Evolutionary conservation across 2,888 invertebrate genomes (phyloP).

Genomic region (Cephus runcator): DNA sequence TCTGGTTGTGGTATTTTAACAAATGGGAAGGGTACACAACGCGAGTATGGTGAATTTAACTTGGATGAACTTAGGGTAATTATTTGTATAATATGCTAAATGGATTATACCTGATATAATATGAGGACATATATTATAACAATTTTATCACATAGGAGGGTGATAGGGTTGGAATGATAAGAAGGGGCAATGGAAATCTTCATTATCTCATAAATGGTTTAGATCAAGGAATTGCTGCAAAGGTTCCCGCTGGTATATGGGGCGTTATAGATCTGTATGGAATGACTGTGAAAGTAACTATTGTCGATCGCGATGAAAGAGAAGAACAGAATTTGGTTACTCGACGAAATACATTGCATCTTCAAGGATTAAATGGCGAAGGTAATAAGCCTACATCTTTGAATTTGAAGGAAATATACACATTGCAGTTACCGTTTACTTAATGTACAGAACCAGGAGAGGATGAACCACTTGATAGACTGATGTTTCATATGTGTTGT

Average conservation of each 20-base stretch:
- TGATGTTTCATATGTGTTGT: conserved; percentile 91
- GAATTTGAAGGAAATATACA: background rate
- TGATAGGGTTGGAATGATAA: conserved; percentile 92
- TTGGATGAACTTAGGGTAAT: conserved; percentile 88
- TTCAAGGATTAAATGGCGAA: conserved; percentile 64
- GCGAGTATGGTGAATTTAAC: conserved; percentile 94
- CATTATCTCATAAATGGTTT: conserved; percentile 94
- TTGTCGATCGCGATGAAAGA: conserved; percentile 84
- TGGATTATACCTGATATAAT: background rate
- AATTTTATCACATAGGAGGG: conserved; percentile 73
- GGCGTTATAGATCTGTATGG: conserved; percentile 96
- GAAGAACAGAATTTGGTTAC: conserved; percentile 81
- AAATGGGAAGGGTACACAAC: conserved; percentile 92
- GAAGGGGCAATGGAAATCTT: conserved; percentile 83
- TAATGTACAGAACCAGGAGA: conserved; percentile 51
- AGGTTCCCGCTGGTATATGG: conserved; percentile 86
- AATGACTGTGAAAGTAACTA: conserved; percentile 91
- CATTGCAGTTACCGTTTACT: background rate
- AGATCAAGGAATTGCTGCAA: conserved; percentile 91
- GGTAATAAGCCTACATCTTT: background rate
- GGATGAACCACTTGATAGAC: conserved; percentile 70
- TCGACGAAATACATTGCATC: conserved; percentile 72
- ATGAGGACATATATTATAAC: conserved; percentile 1
- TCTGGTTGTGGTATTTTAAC: conserved; percentile 96
- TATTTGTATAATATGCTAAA: conserved; percentile 14